Conservation (phyloP, 2,113 vertebrate species). For the Alectura lathami region DNA sequence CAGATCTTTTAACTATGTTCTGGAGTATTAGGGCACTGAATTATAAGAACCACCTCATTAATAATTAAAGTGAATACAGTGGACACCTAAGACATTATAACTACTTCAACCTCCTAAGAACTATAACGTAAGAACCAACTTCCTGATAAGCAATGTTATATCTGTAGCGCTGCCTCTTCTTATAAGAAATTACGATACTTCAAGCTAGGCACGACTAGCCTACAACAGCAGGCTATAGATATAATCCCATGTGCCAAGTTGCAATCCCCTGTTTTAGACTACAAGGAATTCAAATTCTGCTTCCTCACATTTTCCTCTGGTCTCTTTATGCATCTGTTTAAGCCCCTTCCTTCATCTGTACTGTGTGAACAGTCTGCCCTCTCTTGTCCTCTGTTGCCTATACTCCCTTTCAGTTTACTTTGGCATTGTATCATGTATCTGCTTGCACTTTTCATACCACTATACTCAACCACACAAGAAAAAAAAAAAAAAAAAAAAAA, state of each 20-base stretch:
- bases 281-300: not conserved
- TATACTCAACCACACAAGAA: rapidly evolving
- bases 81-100: not conserved
- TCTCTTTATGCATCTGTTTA: not conserved
- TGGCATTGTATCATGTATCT: rapidly evolving
- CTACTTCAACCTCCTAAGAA: not conserved
- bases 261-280: not conserved
- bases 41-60: not conserved
- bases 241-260: not conserved
- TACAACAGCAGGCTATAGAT: not conserved
- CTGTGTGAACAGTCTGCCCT: not conserved
- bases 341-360: not conserved
- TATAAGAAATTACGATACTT: not conserved
- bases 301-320: not conserved
- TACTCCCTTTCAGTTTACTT: not conserved
- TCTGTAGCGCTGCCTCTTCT: too few relatives aligned
- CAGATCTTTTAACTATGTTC: not conserved
- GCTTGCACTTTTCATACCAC: not conserved
- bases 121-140: not conserved
- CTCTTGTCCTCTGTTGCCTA: not conserved
- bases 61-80: not conserved
- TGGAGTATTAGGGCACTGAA: not conserved
- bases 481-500: not conserved
- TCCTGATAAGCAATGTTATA: not conserved
- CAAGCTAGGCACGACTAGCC: not conserved